Evolutionary conservation across 2,888 invertebrate genomes (phyloP).

Genomic region (Oligia strigilis): DNA sequence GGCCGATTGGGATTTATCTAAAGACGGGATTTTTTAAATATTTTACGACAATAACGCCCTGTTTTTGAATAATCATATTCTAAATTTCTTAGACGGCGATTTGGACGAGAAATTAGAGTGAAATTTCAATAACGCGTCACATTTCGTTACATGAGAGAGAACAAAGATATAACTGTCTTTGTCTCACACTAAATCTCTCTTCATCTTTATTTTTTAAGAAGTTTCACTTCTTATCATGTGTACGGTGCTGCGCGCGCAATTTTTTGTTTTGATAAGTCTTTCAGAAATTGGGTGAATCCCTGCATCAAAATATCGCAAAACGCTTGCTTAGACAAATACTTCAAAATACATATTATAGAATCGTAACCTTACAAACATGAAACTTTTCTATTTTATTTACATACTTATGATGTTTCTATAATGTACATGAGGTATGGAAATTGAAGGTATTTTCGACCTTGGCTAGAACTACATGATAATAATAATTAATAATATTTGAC

Average conservation of each 20-base stretch:
- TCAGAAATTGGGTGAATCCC: not conserved
- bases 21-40: not conserved
- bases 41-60: not conserved
- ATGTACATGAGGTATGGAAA: slow-evolving; percentile 39
- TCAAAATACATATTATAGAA: not conserved
- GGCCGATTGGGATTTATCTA: slow-evolving; percentile 9
- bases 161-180: not conserved
- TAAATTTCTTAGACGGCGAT: not conserved
- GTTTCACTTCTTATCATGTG: not conserved
- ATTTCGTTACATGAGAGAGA: not conserved
- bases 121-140: not conserved
- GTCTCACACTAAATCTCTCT: not conserved
- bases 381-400: slow-evolving; percentile 35
- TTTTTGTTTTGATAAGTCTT: not conserved
- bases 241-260: not conserved
- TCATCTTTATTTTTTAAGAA: not conserved
- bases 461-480: slow-evolving; percentile 10
- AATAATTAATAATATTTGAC: slow-evolving; percentile 16
- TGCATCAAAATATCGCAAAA: not conserved
- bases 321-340: not conserved
- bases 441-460: slow-evolving; percentile 13
- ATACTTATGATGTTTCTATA: slow-evolving; percentile 31
- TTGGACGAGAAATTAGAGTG: not conserved
- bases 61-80: not conserved
- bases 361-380: not conserved